Conservation (phyloP, 2,113 vertebrate genomes). For the Xiphophorus couchianus region DNA sequence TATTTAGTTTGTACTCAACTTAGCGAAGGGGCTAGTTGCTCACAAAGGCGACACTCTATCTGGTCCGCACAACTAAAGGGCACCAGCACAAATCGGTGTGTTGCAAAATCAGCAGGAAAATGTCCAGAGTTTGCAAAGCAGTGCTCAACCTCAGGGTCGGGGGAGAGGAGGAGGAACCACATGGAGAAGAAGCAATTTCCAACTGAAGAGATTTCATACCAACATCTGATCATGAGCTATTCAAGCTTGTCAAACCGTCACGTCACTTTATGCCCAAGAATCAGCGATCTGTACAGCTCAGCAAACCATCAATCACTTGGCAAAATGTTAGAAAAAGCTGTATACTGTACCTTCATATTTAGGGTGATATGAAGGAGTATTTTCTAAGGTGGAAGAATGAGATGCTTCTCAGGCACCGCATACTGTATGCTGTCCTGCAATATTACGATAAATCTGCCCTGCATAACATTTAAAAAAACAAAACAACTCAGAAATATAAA, state of each 20-base stretch:
- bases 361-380: conserved; percentile 4
- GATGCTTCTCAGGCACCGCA: background rate
- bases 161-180: background rate
- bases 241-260: conserved; percentile 16
- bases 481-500: conserved; percentile 26
- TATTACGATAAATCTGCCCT: conserved; percentile 37
- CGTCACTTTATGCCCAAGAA: conserved; percentile 16
- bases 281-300: conserved; percentile 11
- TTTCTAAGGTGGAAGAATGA: conserved; percentile 25
- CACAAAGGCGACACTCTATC: conserved; percentile 8
- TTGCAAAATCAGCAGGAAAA: conserved; percentile 44
- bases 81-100: background rate
- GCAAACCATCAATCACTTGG: conserved; percentile 29
- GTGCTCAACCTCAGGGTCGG: conserved; percentile 5
- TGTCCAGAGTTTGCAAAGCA: conserved; percentile 10
- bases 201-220: conserved; percentile 7
- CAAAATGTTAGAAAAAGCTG: conserved; percentile 52
- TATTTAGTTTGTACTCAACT: background rate
- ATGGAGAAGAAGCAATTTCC: conserved; percentile 19
- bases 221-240: conserved; percentile 12
- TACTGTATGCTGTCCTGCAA: conserved; percentile 14
- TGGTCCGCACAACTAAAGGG: background rate
- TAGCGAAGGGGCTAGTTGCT: background rate
- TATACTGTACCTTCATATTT: conserved; percentile 38
- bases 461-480: conserved; percentile 9